Percentiles rank a stretch among this genome's conserved stretches.
These are phyloP conservation scores for Mustelus asterias DNA, from an alignment of 2,113 vertebrate species.

Conservation along the genomic window DNA sequence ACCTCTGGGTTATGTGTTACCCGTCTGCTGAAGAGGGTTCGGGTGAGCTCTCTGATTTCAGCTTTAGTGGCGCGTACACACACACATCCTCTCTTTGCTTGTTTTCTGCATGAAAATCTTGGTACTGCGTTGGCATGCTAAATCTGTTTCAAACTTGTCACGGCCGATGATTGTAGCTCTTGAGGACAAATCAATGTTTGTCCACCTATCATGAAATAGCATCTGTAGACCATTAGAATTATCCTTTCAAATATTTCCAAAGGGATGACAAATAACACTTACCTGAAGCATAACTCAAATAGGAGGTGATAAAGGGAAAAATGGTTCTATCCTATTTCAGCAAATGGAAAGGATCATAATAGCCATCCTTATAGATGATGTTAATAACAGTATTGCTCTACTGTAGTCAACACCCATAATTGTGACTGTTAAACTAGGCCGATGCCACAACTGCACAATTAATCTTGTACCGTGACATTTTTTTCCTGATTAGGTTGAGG, in stretches of 20 bases:
- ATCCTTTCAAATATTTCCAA: conserved; percentile 12
- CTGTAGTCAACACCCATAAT: not conserved
- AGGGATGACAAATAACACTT: not conserved
- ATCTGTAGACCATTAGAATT: not conserved
- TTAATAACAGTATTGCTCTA: not conserved
- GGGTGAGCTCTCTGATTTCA: conserved; percentile 31
- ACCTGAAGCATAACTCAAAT: not conserved
- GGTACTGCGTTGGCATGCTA: conserved; percentile 36
- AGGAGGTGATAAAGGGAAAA: not conserved
- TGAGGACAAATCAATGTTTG: conserved; percentile 44
- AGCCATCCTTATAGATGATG: not conserved
- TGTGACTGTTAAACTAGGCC: not conserved
- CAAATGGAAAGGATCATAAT: not conserved
- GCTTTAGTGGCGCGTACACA: not conserved
- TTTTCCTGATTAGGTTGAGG: not conserved
- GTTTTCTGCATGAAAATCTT: conserved; percentile 18
- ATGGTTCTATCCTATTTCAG: not conserved
- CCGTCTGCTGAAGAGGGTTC: conserved; percentile 24
- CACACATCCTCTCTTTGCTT: conserved; percentile 10
- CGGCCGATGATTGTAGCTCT: conserved; percentile 51
- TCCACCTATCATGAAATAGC: not conserved
- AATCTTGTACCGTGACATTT: not conserved
- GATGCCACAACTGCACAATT: not conserved
- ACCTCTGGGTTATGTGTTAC: conserved; percentile 14
- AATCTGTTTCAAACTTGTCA: conserved; percentile 64